A percentile compares a stretch with the other conserved stretches of the same genome.
phyloP scores from a whole-genome alignment of 2,797 vertebrate genomes.

The Orestias chungarensis region DNA sequence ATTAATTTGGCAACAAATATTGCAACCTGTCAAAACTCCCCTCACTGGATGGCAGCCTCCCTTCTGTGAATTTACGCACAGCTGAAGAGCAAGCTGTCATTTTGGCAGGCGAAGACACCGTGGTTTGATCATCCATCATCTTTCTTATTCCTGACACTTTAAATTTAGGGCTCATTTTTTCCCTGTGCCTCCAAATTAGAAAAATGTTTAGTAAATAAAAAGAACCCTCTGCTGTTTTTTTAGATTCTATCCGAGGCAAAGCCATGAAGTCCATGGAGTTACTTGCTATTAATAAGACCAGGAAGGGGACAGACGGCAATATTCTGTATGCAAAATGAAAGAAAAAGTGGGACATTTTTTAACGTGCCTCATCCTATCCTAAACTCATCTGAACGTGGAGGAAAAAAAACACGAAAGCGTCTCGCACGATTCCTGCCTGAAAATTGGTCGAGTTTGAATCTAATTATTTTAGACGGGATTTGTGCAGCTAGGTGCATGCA shows the following conservation, averaged over 20 bases:
- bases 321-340: not conserved
- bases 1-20: conserved; percentile 55
- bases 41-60: conserved; percentile 45
- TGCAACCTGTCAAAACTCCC: conserved; percentile 52
- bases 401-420: not conserved
- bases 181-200: conserved; percentile 31
- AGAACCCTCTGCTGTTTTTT: conserved; percentile 16
- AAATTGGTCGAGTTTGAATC: conserved; percentile 25
- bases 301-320: not conserved
- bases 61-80: conserved; percentile 65
- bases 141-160: conserved; percentile 52
- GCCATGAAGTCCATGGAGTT: conserved; percentile 22
- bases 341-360: conserved; percentile 32
- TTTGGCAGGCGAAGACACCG: conserved; percentile 38
- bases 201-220: conserved; percentile 52
- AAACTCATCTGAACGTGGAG: conserved; percentile 21
- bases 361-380: conserved; percentile 35
- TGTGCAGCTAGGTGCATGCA: conserved; percentile 21
- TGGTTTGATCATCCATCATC: conserved; percentile 50
- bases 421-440: conserved; percentile 21
- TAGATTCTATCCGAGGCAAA: conserved; percentile 36
- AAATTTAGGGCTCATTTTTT: conserved; percentile 42
- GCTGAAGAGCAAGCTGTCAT: conserved; percentile 64
- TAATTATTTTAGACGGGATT: conserved; percentile 34
- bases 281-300: conserved; percentile 31